phyloP scores from a whole-genome alignment of 2,797 vertebrate species.

The Ptychadena robeensis region DNA sequence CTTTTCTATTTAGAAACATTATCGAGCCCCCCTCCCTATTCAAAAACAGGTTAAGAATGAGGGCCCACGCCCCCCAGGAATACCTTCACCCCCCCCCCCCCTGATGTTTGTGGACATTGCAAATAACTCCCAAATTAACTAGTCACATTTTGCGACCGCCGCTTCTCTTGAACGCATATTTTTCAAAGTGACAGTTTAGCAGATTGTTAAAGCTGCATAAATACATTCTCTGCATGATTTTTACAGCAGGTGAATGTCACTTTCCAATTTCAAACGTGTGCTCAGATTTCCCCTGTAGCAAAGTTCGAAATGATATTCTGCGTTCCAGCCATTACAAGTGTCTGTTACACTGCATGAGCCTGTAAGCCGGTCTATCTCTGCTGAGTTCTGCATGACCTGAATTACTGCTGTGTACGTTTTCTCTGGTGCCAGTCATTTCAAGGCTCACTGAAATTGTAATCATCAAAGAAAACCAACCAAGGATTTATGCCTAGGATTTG shows the following conservation, averaged over 20 bases:
- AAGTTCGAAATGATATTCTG: slow-evolving; percentile 3
- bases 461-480: slow-evolving; percentile 20
- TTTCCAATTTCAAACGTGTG: not conserved
- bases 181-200: not conserved
- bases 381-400: not conserved
- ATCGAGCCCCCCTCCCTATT: too few species aligned
- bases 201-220: not conserved
- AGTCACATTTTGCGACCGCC: too few species aligned
- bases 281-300: not conserved
- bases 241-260: not conserved
- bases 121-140: too few species aligned
- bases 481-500: slow-evolving; percentile 17
- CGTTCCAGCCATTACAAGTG: not conserved
- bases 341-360: not conserved
- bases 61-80: too few species aligned
- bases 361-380: slow-evolving; percentile 2
- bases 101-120: too few species aligned
- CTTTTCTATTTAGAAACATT: too few species aligned
- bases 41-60: too few species aligned
- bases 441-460: slow-evolving; percentile 11
- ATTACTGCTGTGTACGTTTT: not conserved
- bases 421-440: slow-evolving; percentile 7
- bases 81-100: too few species aligned
- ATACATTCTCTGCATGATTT: not conserved
- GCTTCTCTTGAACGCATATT: not conserved